phyloP scores from a whole-genome alignment of 2,113 vertebrate species.

The Seriola quinqueradiata region DNA sequence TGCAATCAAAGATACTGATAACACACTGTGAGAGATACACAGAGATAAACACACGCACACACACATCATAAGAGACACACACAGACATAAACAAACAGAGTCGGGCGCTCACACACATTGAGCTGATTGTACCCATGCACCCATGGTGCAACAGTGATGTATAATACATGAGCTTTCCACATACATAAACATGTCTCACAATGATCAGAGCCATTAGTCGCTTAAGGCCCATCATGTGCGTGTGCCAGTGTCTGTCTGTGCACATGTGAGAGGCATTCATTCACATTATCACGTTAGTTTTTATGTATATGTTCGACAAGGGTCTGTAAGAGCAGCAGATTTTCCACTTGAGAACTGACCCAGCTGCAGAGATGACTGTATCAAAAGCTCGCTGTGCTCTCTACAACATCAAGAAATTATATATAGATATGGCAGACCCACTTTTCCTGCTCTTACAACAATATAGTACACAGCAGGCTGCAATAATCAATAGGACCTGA shows the following conservation, averaged over 20 bases:
- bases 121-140: slow-evolving; percentile 54
- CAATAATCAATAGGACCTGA: slow-evolving; percentile 71
- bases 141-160: slow-evolving; percentile 57
- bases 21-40: neutral
- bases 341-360: slow-evolving; percentile 67
- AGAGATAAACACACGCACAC: neutral
- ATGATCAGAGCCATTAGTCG: slow-evolving; percentile 65
- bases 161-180: slow-evolving; percentile 69
- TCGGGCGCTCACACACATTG: slow-evolving; percentile 42
- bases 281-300: slow-evolving; percentile 27
- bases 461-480: slow-evolving; percentile 59
- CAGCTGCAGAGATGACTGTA: slow-evolving; percentile 58
- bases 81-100: slow-evolving; percentile 42
- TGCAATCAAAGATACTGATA: slow-evolving; percentile 34
- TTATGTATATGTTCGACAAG: slow-evolving; percentile 55
- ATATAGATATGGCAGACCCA: slow-evolving; percentile 58
- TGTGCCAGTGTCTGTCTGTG: slow-evolving; percentile 17
- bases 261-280: slow-evolving; percentile 11
- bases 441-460: slow-evolving; percentile 69
- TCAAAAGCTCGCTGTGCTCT: slow-evolving; percentile 43
- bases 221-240: slow-evolving; percentile 52
- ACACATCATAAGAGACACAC: neutral
- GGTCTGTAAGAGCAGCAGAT: slow-evolving; percentile 34
- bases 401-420: slow-evolving; percentile 57
- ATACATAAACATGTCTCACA: slow-evolving; percentile 67